Conservation (phyloP, 2,888 invertebrate species). For the Mayetiola destructor region DNA sequence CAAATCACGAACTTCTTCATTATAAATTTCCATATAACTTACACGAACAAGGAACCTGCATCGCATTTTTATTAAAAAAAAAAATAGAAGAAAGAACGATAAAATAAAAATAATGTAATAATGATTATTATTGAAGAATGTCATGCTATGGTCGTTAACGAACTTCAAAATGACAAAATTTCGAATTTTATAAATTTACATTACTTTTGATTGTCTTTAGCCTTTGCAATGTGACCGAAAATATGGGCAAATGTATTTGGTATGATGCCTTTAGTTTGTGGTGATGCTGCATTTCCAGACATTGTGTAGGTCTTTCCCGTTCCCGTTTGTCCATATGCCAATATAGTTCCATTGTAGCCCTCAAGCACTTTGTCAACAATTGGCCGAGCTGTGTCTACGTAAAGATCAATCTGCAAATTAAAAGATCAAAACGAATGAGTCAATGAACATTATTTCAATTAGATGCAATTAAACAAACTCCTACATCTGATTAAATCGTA, state of each 20-base stretch:
- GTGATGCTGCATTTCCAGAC: conserved; percentile 79
- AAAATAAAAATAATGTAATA: not conserved
- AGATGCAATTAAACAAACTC: not conserved
- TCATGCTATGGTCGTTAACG: too few species aligned
- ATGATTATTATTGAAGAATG: conserved; percentile 14
- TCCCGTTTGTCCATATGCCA: conserved; percentile 85
- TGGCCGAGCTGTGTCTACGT: conserved; percentile 89
- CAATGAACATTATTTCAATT: too few species aligned
- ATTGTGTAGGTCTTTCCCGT: conserved; percentile 99
- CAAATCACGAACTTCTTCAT: conserved; percentile 94
- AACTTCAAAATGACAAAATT: too few species aligned
- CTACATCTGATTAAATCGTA: not conserved
- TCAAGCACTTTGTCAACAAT: conserved; percentile 72
- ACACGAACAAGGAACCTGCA: conserved; percentile 85
- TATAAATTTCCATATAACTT: conserved; percentile 97
- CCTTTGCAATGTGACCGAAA: conserved; percentile 92
- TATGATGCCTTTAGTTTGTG: conserved; percentile 88
- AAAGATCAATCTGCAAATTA: conserved; percentile 65
- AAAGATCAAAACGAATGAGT: too few species aligned
- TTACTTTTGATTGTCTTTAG: conserved; percentile 76
- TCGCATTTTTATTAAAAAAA: not conserved
- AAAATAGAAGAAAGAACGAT: not conserved
- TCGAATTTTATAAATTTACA: too few species aligned
- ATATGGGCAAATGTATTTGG: conserved; percentile 99
- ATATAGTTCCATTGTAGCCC: conserved; percentile 91